Conservation (phyloP, 2,113 vertebrate species). For the Leucosticte australis region DNA sequence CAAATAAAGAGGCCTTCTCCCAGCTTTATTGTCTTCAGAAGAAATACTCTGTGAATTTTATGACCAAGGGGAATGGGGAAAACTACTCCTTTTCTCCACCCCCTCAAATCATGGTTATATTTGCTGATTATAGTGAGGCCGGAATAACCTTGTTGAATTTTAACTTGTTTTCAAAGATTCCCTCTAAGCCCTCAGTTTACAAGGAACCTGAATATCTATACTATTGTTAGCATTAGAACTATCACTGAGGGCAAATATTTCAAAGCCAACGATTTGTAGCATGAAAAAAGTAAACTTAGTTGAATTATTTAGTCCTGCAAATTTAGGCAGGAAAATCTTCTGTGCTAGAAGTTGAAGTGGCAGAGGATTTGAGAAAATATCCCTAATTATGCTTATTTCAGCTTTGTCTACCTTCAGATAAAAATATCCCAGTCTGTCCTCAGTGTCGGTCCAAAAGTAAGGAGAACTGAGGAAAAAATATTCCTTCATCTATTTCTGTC, state of each 20-base stretch:
- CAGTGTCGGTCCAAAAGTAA: not conserved
- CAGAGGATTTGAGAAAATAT: not conserved
- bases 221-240: conserved; percentile 31
- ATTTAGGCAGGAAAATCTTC: not conserved
- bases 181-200: conserved; percentile 6
- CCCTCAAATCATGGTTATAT: conserved; percentile 55
- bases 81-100: conserved; percentile 45
- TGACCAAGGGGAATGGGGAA: conserved; percentile 47
- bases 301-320: not conserved
- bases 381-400: not conserved
- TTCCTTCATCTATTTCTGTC: conserved; percentile 37
- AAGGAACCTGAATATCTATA: conserved; percentile 31
- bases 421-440: not conserved
- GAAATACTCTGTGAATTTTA: conserved; percentile 60
- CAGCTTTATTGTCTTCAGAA: conserved; percentile 76
- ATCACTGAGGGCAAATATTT: conserved; percentile 25
- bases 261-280: not conserved
- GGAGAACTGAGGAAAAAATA: conserved; percentile 12
- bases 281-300: not conserved
- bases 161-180: conserved; percentile 61
- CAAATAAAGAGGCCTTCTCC: conserved; percentile 77
- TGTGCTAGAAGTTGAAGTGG: not conserved
- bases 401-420: not conserved
- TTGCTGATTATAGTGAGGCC: conserved; percentile 50
- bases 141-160: conserved; percentile 67